phyloP scores from a whole-genome alignment of 2,113 vertebrate species.

The Brienomyrus longianalis region DNA sequence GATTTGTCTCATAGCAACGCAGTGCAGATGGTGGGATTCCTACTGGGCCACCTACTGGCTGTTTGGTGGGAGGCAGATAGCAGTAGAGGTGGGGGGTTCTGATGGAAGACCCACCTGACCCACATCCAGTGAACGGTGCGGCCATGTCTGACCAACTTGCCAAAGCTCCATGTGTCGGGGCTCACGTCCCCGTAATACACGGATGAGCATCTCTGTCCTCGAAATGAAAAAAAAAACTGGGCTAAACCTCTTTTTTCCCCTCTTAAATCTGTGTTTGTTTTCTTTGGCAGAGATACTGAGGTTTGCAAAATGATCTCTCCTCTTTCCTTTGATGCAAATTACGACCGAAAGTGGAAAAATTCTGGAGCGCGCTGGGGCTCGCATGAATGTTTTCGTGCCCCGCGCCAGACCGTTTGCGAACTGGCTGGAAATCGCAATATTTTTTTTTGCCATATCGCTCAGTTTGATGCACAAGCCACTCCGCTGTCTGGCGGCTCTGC shows the following conservation, averaged over 20 bases:
- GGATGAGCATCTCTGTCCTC: constrained; percentile 5
- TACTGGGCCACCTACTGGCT: neutral
- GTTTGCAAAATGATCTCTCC: constrained; percentile 18
- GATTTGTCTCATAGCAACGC: neutral
- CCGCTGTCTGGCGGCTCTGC: neutral
- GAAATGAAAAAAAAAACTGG: constrained; percentile 7
- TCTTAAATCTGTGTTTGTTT: constrained; percentile 23
- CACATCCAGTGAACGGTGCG: neutral
- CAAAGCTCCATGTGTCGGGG: neutral
- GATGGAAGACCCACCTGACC: neutral
- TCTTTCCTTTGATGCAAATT: constrained; percentile 18
- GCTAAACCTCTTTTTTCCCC: constrained; percentile 18
- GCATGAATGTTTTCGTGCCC: neutral
- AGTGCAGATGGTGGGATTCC: neutral
- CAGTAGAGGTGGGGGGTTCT: neutral
- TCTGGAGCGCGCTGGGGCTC: neutral
- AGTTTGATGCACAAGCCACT: neutral
- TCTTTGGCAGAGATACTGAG: constrained; percentile 21
- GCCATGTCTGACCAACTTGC: neutral
- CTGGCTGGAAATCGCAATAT: neutral
- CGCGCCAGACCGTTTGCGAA: neutral
- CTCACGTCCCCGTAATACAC: neutral
- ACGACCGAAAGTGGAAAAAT: constrained; percentile 6
- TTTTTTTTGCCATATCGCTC: neutral
- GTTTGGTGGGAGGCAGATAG: neutral